Conservation (phyloP, 2,888 invertebrate species). For the Coleophora flavipennella region DNA sequence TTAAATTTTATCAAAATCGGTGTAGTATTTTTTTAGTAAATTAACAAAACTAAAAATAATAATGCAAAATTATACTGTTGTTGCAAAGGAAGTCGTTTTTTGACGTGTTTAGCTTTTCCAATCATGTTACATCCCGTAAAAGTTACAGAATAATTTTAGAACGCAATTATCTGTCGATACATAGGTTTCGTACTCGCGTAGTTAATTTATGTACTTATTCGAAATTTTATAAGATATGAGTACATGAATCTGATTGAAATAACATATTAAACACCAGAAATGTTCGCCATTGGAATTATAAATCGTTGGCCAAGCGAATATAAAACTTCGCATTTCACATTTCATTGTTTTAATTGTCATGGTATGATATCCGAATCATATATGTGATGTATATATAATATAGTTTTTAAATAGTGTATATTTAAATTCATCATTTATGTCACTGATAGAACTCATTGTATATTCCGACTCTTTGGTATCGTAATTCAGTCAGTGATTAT, state of each 20-base stretch:
- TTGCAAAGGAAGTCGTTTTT: too few relatives aligned
- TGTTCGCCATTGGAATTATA: conserved; percentile 26
- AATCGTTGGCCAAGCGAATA: conserved; percentile 24
- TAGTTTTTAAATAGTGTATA: conserved; percentile 7
- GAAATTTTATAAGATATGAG: conserved; percentile 19
- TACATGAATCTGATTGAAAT: conserved; percentile 16
- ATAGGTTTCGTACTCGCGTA: conserved; percentile 31
- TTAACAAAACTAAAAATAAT: too few relatives aligned
- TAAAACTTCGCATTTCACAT: conserved; percentile 25
- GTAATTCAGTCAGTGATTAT: conserved; percentile 1
- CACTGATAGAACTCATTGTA: conserved; percentile 1
- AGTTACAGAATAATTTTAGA: conserved; percentile 27
- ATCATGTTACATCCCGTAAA: conserved; percentile 4
- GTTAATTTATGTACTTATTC: conserved; percentile 28
- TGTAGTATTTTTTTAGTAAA: too few relatives aligned
- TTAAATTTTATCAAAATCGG: too few relatives aligned
- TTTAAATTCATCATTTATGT: background rate
- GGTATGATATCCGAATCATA: conserved; percentile 24
- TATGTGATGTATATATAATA: conserved; percentile 32
- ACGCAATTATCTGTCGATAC: conserved; percentile 38
- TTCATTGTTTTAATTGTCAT: conserved; percentile 15
- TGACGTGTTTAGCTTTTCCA: too few relatives aligned
- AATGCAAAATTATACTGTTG: too few relatives aligned
- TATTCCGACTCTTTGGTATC: too few relatives aligned
- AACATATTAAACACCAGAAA: conserved; percentile 12